phyloP scores from a whole-genome alignment of 2,888 invertebrate species.

The Noctua comes region DNA sequence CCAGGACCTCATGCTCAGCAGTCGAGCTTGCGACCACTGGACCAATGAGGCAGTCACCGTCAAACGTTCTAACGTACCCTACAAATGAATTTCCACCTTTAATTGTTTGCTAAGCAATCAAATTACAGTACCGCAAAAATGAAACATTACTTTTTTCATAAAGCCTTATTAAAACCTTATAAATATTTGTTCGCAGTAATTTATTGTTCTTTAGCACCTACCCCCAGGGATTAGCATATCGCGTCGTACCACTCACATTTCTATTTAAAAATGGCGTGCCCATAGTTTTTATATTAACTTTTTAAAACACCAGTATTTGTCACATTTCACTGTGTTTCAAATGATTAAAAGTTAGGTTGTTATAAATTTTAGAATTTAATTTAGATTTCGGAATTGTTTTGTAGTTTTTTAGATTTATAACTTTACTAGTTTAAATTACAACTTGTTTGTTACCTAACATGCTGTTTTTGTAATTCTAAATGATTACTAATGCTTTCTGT shows the following conservation, averaged over 20 bases:
- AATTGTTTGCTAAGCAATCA: background rate
- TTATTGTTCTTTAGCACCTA: constrained; percentile 69
- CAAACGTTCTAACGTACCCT: too few relatives aligned
- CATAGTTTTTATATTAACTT: constrained; percentile 61
- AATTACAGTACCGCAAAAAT: constrained; percentile 14
- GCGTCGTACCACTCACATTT: constrained; percentile 66
- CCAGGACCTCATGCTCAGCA: too few relatives aligned
- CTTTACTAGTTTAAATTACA: background rate
- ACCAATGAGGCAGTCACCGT: too few relatives aligned
- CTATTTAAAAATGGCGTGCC: constrained; percentile 67
- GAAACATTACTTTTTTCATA: constrained; percentile 9
- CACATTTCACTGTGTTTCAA: constrained; percentile 43
- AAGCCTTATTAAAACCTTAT: constrained; percentile 19
- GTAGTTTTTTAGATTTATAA: background rate
- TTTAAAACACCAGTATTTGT: constrained; percentile 53
- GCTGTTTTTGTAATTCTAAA: background rate
- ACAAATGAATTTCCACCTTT: background rate
- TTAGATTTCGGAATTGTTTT: constrained; percentile 8
- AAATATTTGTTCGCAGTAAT: constrained; percentile 62
- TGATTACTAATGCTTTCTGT: background rate
- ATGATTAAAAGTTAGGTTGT: constrained; percentile 48
- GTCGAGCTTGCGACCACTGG: too few relatives aligned
- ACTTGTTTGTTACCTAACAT: background rate
- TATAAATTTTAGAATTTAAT: constrained; percentile 38
- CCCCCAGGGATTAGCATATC: constrained; percentile 71